Conservation (phyloP, 2,888 invertebrate genomes). For the Hesperia comma region DNA sequence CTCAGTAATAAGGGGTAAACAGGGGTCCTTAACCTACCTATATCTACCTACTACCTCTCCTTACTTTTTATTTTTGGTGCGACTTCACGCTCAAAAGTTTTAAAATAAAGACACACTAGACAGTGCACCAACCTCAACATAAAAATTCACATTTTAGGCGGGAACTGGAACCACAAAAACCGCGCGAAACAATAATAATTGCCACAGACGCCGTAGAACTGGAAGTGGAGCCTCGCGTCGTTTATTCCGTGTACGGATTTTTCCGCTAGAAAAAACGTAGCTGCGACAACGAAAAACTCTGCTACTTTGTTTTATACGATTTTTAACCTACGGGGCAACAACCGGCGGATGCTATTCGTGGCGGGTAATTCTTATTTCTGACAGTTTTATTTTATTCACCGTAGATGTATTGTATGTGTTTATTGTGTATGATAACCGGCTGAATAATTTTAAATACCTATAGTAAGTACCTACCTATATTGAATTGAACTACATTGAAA, state of each 20-base stretch:
- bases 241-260: constrained; percentile 26
- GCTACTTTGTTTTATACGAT: constrained; percentile 11
- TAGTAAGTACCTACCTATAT: too few species aligned
- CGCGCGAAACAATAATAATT: constrained; percentile 19
- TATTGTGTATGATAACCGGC: too few species aligned
- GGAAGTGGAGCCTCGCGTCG: constrained; percentile 15
- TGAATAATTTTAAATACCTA: too few species aligned
- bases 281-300: constrained; percentile 20
- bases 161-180: constrained; percentile 16
- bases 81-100: too few species aligned
- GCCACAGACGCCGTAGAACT: constrained; percentile 13
- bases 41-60: too few species aligned
- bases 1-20: too few species aligned
- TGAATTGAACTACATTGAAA: too few species aligned
- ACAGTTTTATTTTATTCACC: constrained; percentile 3
- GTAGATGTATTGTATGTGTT: too few species aligned
- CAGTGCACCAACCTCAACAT: neutral
- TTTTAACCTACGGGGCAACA: constrained; percentile 8
- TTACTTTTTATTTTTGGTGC: neutral
- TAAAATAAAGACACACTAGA: too few species aligned
- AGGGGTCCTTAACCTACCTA: too few species aligned
- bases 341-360: constrained; percentile 16
- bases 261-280: constrained; percentile 25
- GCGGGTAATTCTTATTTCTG: neutral
- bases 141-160: constrained; percentile 14